Evolutionary conservation across 2,797 vertebrate genomes (phyloP).

Genomic region (Crocodylus rhombifer): DNA sequence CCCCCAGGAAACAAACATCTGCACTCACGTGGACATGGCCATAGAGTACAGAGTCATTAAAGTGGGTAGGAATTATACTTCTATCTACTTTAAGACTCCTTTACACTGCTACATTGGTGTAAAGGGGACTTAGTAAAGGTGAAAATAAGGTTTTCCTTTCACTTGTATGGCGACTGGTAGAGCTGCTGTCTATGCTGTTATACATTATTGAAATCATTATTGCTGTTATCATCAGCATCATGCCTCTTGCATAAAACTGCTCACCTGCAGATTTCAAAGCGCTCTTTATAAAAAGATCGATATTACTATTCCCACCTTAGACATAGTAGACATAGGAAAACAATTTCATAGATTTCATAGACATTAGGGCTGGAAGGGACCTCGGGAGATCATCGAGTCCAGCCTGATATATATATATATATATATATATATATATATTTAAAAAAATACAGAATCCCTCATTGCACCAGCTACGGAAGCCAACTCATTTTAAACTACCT

Average conservation of each 20-base stretch:
- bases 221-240: neutral
- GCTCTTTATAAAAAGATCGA: neutral
- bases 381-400: no score
- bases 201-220: no score
- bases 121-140: neutral
- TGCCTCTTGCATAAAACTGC: neutral
- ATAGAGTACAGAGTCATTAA: neutral
- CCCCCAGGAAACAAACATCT: no score
- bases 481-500: neutral
- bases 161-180: neutral
- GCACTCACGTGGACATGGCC: no score
- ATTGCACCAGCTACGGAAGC: neutral
- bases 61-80: neutral
- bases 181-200: no score
- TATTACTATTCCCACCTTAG: neutral
- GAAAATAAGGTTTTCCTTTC: rapidly evolving
- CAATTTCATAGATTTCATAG: no score
- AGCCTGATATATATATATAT: neutral
- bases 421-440: neutral
- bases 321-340: neutral
- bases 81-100: neutral
- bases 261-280: neutral
- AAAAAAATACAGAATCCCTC: neutral
- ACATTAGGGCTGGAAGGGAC: no score
- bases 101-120: neutral